Conservation (phyloP, 2,888 invertebrate species). For the Lepas anatifera region DNA sequence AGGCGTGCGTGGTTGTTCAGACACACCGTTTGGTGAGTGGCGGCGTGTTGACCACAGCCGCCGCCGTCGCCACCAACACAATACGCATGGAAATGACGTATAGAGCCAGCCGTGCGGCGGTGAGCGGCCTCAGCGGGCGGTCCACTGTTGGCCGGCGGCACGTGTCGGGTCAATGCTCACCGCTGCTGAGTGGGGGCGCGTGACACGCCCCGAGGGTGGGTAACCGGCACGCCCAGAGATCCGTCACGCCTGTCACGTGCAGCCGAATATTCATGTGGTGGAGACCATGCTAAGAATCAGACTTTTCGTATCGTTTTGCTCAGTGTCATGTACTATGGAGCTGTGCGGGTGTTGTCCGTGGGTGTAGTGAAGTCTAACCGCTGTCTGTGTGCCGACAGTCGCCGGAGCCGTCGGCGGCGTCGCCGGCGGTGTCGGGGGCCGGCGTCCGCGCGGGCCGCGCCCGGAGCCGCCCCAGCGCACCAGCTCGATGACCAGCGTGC, state of each 20-base stretch:
- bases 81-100: neutral
- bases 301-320: no score
- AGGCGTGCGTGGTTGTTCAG: neutral
- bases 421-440: neutral
- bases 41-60: neutral
- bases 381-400: conserved; percentile 14
- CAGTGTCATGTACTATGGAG: no score
- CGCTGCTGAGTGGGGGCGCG: no score
- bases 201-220: no score
- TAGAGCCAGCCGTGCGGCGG: neutral
- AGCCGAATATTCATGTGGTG: no score
- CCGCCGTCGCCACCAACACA: neutral
- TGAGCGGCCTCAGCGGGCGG: neutral
- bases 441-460: conserved; percentile 4
- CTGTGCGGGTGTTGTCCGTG: no score
- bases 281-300: no score
- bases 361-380: no score
- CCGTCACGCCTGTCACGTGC: no score
- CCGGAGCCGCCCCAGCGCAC: neutral
- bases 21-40: neutral
- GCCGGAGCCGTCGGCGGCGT: conserved; percentile 10
- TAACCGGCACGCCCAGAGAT: no score
- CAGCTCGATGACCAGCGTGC: neutral
- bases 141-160: neutral
- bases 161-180: no score